Evolutionary conservation across 2,797 vertebrate genomes (phyloP), one percentile per base, ranked within the genome.

Genomic region (Sebastes jordani): DNA sequence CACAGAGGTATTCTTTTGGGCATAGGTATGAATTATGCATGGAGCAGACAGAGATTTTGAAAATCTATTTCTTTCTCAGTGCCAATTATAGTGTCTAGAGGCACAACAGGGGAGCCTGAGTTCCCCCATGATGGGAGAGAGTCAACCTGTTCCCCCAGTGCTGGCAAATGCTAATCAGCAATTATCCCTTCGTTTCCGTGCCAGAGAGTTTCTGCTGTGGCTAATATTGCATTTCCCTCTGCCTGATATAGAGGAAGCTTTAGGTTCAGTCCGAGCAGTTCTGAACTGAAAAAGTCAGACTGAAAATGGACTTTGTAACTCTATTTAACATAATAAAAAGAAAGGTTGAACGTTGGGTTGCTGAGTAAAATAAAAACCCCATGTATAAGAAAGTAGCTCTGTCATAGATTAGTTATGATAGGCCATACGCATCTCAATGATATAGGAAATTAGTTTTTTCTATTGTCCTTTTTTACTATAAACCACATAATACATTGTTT

Each of bases 1-100:
- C 86, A 85, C 79, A 70, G 78, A 84, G 86, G 83, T 88, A 91
- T 90, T 93, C 89, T 90, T 86, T 82, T 80, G 87, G 90, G 92
- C 65, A 84, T 90, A 70, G 78, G 76, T 86, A 92, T 94, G 92
- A 94, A 94, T 95, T 93, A 94, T 95, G 83, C 88, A 94, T 93
- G 70, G 79, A 74, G 80, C 66, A 83, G 71, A 86, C 80, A 81
- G 88, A 90, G 82, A 90, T 89, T 93, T 93, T 89, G 82, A 91
- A 93, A 93, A 93, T 91, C 88, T 92, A 88, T 94, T 92, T 93
- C 78, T 88, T 90, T 88, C 88, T 92, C 89, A 88, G 87, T 88
- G 90, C 92, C 91, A 93, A 93, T 95, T 95, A 94, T 74, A 87
- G 83, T 87, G 91, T 93, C 92, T 90, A 38, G 82, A 87, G 88